Base-by-base conservation (phyloP, 2,797 vertebrate species). In the Gouania willdenowi region DNA sequence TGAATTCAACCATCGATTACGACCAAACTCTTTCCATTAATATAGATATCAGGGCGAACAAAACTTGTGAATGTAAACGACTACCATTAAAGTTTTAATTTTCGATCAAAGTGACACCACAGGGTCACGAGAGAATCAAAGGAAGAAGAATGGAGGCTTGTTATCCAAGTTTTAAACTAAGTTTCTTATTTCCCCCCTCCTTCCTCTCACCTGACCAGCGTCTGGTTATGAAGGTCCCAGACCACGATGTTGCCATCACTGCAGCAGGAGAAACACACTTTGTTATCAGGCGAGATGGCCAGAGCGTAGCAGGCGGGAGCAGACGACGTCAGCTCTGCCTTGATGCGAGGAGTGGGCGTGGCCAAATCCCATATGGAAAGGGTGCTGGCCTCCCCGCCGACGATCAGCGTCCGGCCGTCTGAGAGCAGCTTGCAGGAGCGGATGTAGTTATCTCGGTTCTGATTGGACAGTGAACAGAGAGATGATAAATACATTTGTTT, bases 241-340 rank as follows among this genome's bases (percentile, higher is more conserved):
- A 86, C 84, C 1, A 84, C 84, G 21, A 86, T 86, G 82, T 86
- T 86, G 12, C 84, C 84, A 9, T 95, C 93, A 0, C 92, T 94
- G 77, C 93, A 95, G 83, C 93, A 95, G 24, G 93, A 94, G 79
- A 95, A 95, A 87, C 93, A 95, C 39, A 86, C 84, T 55, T 86
- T 86, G 66, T 83, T 83, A 71, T 86, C 84, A 0, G 84, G 84
- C 7, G 83, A 85, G 48, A 86, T 86, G 46, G 84, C 84, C 46
- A 86, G 54, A 2, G 84, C 84, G 33, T 87, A 87, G 79, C 84
- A 87, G 31, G 84, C 84, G 1, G 82, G 84, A 0, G 80, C 75
- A 0, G 78, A 84, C 1, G 83, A 85, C 1, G 84, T 86, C 43
- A 86, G 68, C 69, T 86, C 84, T 1, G 84, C 84, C 58, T 86